Conservation (phyloP, 2,888 invertebrate genomes). For the Chaetoderma sp. region DNA sequence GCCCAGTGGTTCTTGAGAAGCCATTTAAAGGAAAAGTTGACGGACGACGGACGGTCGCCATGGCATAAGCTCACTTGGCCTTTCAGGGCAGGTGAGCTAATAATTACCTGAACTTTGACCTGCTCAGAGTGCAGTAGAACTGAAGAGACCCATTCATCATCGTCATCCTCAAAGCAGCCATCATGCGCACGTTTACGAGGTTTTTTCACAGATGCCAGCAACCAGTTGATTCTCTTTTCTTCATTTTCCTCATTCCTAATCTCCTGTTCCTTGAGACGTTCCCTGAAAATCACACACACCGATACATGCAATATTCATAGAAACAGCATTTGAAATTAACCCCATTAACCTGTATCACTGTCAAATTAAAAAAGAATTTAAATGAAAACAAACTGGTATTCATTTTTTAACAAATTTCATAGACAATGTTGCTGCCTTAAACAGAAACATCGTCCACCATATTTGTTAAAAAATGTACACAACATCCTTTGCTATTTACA, state of each 20-base stretch:
- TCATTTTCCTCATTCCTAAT: slow-evolving; percentile 47
- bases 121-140: slow-evolving; percentile 51
- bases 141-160: slow-evolving; percentile 61
- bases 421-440: background rate
- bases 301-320: background rate
- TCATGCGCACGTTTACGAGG: background rate
- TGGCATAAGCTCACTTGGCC: no score
- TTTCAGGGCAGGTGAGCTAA: no score
- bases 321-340: background rate
- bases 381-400: no score
- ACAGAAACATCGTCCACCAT: background rate
- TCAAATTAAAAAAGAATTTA: background rate
- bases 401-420: no score
- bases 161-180: slow-evolving; percentile 45
- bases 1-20: no score
- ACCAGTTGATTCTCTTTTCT: slow-evolving; percentile 49
- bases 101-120: slow-evolving; percentile 52
- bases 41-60: no score
- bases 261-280: slow-evolving; percentile 42
- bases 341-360: background rate
- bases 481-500: no score
- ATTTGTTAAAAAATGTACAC: no score
- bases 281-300: slow-evolving; percentile 36
- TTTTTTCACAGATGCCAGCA: slow-evolving; percentile 42
- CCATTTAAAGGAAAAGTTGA: no score